Evolutionary conservation across 2,797 vertebrate genomes (phyloP).

Genomic region (Alca torda): DNA sequence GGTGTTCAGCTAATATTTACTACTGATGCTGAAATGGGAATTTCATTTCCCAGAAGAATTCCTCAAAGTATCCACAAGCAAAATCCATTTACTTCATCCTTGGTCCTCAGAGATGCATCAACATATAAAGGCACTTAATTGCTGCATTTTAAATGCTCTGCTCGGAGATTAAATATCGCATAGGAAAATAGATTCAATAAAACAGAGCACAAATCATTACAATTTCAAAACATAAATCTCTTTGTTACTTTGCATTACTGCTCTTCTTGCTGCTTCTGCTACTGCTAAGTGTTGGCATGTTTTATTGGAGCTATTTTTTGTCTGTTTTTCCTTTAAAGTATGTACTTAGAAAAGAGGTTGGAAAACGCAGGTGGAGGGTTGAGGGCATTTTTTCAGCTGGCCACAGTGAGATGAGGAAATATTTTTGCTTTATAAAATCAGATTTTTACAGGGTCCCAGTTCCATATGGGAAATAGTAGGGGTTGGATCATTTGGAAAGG

Average conservation of each 20-base stretch:
- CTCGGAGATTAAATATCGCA: conserved; percentile 38
- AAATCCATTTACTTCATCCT: conserved; percentile 11
- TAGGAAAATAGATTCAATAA: conserved; percentile 8
- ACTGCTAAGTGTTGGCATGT: neutral
- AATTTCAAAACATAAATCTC: neutral
- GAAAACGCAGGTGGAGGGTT: neutral
- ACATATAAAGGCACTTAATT: conserved; percentile 43
- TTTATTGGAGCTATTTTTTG: neutral
- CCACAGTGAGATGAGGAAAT: neutral
- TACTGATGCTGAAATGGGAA: neutral
- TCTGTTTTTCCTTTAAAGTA: neutral
- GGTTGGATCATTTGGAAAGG: conserved; percentile 30
- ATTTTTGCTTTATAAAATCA: conserved; percentile 13
- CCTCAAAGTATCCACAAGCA: neutral
- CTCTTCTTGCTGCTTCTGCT: neutral
- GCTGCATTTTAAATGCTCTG: conserved; percentile 28
- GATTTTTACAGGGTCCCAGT: neutral
- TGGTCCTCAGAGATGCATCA: conserved; percentile 25
- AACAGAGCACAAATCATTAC: conserved; percentile 14
- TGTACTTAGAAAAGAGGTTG: neutral
- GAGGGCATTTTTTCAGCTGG: neutral
- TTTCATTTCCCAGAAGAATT: neutral
- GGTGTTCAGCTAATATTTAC: neutral
- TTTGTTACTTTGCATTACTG: neutral
- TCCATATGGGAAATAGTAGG: neutral